These are phyloP conservation scores for Lepidochitona cinerea DNA, from an alignment of 2,888 invertebrate genomes.

Conservation along the genomic window DNA sequence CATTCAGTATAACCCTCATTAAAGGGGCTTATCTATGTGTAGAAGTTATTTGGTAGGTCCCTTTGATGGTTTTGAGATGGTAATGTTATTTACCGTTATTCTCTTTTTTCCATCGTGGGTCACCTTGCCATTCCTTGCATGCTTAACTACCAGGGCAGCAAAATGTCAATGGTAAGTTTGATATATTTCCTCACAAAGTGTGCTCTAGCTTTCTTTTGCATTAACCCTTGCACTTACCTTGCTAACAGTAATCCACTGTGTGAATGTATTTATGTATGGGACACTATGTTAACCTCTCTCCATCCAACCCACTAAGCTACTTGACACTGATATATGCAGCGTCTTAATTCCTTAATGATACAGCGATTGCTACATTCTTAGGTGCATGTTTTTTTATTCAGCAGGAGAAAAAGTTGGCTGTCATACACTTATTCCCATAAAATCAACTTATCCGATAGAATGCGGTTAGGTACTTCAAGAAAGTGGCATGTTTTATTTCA, in stretches of 20 bases:
- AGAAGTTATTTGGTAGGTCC: not conserved
- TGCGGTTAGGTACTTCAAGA: no score
- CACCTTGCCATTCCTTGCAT: conserved; percentile 23
- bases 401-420: no score
- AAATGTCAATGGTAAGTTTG: conserved; percentile 20
- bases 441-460: no score
- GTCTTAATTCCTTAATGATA: no score
- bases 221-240: not conserved
- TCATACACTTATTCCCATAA: no score
- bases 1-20: no score
- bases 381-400: no score
- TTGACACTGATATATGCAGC: no score
- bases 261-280: not conserved
- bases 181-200: not conserved
- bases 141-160: conserved; percentile 22
- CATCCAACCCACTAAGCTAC: not conserved
- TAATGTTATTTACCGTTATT: conserved; percentile 13
- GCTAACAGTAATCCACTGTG: not conserved
- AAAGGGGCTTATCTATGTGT: no score
- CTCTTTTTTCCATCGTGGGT: conserved; percentile 24
- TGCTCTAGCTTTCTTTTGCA: not conserved
- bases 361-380: no score
- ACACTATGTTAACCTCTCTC: not conserved
- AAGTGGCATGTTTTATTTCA: no score
- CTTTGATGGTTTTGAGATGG: not conserved